These are phyloP conservation scores for Osedax frankpressi DNA, from an alignment of 2,888 invertebrate genomes.

Conservation along the genomic window DNA sequence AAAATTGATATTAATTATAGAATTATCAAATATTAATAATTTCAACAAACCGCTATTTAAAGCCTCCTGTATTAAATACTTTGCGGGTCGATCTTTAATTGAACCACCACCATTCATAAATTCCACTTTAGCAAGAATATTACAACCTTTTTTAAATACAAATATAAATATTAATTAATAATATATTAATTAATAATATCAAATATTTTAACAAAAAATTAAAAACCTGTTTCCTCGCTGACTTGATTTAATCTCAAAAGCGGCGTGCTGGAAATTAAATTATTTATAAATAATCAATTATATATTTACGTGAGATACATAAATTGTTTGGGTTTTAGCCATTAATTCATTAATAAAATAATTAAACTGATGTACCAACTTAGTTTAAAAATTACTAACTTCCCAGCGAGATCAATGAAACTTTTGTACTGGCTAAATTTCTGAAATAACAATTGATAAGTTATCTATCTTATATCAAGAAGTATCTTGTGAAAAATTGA, in stretches of 20 bases:
- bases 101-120: slow-evolving; percentile 46
- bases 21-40: too few relatives aligned
- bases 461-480: too few relatives aligned
- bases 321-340: not conserved
- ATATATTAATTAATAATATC: not conserved
- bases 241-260: not conserved
- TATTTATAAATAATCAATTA: not conserved
- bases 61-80: slow-evolving; percentile 42
- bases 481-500: too few relatives aligned
- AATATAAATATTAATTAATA: not conserved
- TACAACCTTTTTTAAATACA: slow-evolving; percentile 34
- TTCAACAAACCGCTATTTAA: slow-evolving; percentile 32
- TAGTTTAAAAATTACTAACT: too few relatives aligned
- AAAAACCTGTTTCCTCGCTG: not conserved
- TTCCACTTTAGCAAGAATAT: slow-evolving; percentile 45
- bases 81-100: slow-evolving; percentile 45
- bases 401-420: not conserved
- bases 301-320: not conserved
- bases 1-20: too few relatives aligned
- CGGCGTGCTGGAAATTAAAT: not conserved
- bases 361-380: too few relatives aligned
- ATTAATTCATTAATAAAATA: not conserved
- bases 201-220: not conserved
- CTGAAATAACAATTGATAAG: too few relatives aligned
- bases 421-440: not conserved